Base-by-base conservation (phyloP, 2,797 vertebrate species). In the Liasis olivaceus region DNA sequence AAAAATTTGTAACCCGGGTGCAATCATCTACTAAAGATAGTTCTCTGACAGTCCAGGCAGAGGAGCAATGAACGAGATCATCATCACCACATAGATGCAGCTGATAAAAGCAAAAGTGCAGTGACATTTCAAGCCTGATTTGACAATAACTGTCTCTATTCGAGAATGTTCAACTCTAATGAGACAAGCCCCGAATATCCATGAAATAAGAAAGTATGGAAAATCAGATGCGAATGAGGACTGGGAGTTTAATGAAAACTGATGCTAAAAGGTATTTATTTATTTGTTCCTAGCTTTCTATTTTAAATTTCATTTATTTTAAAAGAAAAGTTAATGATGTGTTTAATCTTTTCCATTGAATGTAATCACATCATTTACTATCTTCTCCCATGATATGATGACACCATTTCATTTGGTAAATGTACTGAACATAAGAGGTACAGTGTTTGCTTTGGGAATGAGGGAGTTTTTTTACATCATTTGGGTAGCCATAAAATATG, bases 51-150 rank as follows among this genome's bases (percentile, higher is more conserved):
- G 91, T 92, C 90, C 9, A 72, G 91, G 94, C 94, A 95, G 95
- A 96, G 94, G 93, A 95, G 95, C 94, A 95, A 95, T 1, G 2
- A 96, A 90, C 90, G 93, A 94, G 94, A 81, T 89, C 93, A 94
- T 94, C 88, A 87, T 88, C 36, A 84, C 89, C 93, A 92, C 69
- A 66, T 87, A 66, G 95, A 95, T 94, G 89, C 51, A 0, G 88
- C 90, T 97, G 95, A 94, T 96, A 94, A 94, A 96, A 95, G 86
- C 77, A 94, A 95, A 96, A 95, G 95, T 36, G 26, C 95, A 92
- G 84, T 96, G 95, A 60, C 94, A 96, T 97, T 96, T 97, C 94
- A 95, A 97, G 96, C 84, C 94, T 95, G 94, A 95, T 95, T 97
- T 96, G 95, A 60, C 91, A 94, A 93, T 95, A 94, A 95, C 94